phyloP scores from a whole-genome alignment of 1,140 invertebrate genomes.

The Wiebesia pumilae region DNA sequence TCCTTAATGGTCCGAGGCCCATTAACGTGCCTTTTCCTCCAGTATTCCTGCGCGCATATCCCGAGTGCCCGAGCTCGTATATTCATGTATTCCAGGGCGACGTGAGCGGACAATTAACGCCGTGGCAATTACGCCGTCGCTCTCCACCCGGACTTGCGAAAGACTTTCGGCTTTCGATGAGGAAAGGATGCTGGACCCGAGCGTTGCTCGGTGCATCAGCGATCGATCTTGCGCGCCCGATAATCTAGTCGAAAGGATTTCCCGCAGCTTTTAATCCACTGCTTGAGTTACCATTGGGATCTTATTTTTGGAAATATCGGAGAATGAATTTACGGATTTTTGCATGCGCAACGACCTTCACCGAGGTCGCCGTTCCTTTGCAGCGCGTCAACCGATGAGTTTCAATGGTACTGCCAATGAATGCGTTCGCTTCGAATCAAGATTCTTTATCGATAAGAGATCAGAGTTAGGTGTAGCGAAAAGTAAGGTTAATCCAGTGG shows the following conservation, averaged over 20 bases:
- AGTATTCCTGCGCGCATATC: too few species aligned
- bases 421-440: background rate
- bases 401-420: background rate
- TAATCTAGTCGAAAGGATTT: background rate
- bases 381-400: background rate
- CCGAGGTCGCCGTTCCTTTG: background rate
- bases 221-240: background rate
- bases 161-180: background rate
- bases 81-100: conserved; percentile 46
- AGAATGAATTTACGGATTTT: too few species aligned
- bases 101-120: conserved; percentile 55
- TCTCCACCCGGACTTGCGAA: conserved; percentile 3
- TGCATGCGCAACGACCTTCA: too few species aligned
- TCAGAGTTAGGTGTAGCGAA: background rate
- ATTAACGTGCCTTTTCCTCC: conserved; percentile 31
- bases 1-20: conserved; percentile 11
- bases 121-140: conserved; percentile 51
- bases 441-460: background rate
- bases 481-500: background rate
- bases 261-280: too few species aligned
- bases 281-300: too few species aligned
- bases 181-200: background rate
- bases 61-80: background rate
- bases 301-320: too few species aligned
- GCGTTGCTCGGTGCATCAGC: background rate